Percentiles rank a stretch among this genome's conserved stretches.
phyloP scores from a whole-genome alignment of 2,888 invertebrate species.

The Himalopsyche japonica region DNA sequence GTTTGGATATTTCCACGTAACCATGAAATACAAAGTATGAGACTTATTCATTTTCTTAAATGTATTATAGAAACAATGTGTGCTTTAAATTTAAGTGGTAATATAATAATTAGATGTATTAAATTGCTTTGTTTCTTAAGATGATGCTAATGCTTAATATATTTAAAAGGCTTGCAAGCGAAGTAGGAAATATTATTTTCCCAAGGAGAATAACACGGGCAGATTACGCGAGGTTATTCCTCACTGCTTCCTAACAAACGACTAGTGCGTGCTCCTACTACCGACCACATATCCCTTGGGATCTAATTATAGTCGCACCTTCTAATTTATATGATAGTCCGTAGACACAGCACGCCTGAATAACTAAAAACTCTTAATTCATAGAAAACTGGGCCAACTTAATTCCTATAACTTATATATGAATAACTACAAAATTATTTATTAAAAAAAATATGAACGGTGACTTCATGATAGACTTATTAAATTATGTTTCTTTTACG shows the following conservation, averaged over 20 bases:
- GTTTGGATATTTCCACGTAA: too few relatives aligned
- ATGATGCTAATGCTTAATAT: too few relatives aligned
- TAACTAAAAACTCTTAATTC: background rate
- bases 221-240: background rate
- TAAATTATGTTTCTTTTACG: too few relatives aligned
- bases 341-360: background rate
- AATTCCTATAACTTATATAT: background rate
- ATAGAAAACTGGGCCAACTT: background rate
- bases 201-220: background rate
- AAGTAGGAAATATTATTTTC: background rate
- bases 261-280: slow-evolving; percentile 12
- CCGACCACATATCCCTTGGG: slow-evolving; percentile 1
- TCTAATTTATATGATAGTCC: slow-evolving; percentile 18
- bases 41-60: too few relatives aligned
- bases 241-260: slow-evolving; percentile 15
- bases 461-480: too few relatives aligned
- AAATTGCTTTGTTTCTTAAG: too few relatives aligned
- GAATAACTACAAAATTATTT: background rate
- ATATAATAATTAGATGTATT: too few relatives aligned
- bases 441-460: too few relatives aligned
- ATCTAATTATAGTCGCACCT: slow-evolving; percentile 24
- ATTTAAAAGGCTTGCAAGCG: background rate
- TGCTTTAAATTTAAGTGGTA: too few relatives aligned
- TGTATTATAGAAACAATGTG: too few relatives aligned
- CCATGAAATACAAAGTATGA: too few relatives aligned